These are phyloP conservation scores for Antheraea pernyi DNA, from an alignment of 1,140 invertebrate genomes.

Conservation along the genomic window DNA sequence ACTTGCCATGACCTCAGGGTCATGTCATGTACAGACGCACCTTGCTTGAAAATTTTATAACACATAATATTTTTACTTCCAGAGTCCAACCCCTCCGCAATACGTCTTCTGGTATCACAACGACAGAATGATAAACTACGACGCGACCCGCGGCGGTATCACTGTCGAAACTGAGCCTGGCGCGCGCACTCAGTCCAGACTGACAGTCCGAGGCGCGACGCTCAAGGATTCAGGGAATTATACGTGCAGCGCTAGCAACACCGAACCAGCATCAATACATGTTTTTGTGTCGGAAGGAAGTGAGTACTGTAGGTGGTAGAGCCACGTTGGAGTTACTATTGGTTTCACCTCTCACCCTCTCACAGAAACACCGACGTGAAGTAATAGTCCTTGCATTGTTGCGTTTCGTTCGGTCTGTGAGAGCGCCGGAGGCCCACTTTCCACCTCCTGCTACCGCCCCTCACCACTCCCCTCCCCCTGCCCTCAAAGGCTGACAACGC, in stretches of 20 bases:
- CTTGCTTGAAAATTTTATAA: background rate
- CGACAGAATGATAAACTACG: constrained; percentile 95
- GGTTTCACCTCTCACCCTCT: no score
- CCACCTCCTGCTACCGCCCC: no score
- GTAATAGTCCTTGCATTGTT: no score
- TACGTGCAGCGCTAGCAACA: constrained; percentile 93
- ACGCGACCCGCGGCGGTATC: constrained; percentile 90
- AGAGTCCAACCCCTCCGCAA: constrained; percentile 93
- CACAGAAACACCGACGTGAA: no score
- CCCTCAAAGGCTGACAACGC: no score
- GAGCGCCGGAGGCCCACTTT: no score
- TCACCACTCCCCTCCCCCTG: no score
- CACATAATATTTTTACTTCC: constrained; percentile 45
- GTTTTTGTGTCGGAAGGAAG: constrained; percentile 95
- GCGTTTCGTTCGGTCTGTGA: no score
- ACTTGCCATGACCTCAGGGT: no score
- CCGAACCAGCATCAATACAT: constrained; percentile 92
- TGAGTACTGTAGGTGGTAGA: no score
- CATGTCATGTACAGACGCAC: background rate
- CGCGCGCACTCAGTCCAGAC: constrained; percentile 88
- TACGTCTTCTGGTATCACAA: constrained; percentile 96
- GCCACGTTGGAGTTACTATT: no score
- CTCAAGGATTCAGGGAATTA: constrained; percentile 94
- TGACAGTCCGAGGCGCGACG: constrained; percentile 90
- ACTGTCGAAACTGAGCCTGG: constrained; percentile 92